phyloP scores from a whole-genome alignment of 1,140 invertebrate genomes.

The Drosophila grimshawi region DNA sequence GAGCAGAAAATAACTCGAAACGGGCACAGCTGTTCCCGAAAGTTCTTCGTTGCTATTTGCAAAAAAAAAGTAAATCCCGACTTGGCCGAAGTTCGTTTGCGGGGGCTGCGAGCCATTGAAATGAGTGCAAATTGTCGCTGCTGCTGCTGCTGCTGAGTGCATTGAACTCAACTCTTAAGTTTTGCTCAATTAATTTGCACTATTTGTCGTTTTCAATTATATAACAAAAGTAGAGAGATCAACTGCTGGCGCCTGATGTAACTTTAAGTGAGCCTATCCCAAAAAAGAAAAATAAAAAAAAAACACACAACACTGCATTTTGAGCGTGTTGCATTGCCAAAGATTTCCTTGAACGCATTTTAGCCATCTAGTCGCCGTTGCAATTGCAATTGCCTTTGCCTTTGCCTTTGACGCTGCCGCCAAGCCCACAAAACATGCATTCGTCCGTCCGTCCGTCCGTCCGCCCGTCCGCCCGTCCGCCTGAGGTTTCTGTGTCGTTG shows the following conservation, averaged over 20 bases:
- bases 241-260: conserved; percentile 32
- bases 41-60: conserved; percentile 47
- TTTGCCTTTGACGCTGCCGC: conserved; percentile 33
- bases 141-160: conserved; percentile 31
- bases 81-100: conserved; percentile 38
- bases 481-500: conserved; percentile 84
- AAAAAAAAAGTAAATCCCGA: conserved; percentile 28
- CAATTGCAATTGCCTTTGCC: conserved; percentile 19
- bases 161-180: conserved; percentile 58
- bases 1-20: conserved; percentile 40
- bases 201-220: conserved; percentile 25
- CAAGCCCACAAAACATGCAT: conserved; percentile 85
- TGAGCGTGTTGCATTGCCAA: conserved; percentile 61
- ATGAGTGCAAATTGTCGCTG: conserved; percentile 71
- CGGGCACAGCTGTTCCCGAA: conserved; percentile 76
- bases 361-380: conserved; percentile 31
- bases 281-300: not conserved
- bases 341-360: conserved; percentile 81
- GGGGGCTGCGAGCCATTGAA: conserved; percentile 61
- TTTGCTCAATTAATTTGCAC: conserved; percentile 28
- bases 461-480: conserved; percentile 61
- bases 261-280: conserved; percentile 20
- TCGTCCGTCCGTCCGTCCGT: conserved; percentile 54
- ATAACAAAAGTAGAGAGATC: conserved; percentile 27
- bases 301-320: conserved; percentile 4